Evolutionary conservation across 2,113 vertebrate species (phyloP).

Genomic region (Stegostoma tigrinum): DNA sequence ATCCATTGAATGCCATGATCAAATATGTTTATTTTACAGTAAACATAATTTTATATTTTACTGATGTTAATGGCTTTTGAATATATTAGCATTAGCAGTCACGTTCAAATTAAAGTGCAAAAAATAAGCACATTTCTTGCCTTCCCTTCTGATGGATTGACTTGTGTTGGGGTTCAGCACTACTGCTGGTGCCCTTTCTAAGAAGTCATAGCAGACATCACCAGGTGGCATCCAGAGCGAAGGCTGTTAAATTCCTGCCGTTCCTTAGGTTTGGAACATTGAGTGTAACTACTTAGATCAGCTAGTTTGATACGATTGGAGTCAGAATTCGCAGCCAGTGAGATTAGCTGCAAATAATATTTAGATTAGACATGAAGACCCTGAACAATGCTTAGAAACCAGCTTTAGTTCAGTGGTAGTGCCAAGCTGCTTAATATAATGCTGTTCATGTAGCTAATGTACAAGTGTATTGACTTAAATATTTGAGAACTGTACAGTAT

Average conservation of each 20-base stretch:
- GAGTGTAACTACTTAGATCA: not conserved
- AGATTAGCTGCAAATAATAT: not conserved
- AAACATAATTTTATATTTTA: not conserved
- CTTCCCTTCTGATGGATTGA: not conserved
- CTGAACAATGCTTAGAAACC: not conserved
- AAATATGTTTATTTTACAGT: not conserved
- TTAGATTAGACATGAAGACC: not conserved
- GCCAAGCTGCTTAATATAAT: not conserved
- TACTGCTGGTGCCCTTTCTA: too few relatives aligned
- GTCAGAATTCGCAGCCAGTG: not conserved
- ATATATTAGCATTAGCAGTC: not conserved
- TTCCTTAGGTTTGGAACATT: too few relatives aligned
- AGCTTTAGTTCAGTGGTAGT: not conserved
- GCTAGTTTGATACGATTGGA: not conserved
- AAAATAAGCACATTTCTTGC: not conserved
- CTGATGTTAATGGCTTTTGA: not conserved
- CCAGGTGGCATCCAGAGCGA: not conserved
- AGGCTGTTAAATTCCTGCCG: not conserved
- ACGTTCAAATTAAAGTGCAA: not conserved
- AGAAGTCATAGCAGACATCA: not conserved
- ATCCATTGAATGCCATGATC: not conserved
- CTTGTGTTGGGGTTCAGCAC: not conserved
- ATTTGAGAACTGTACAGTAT: not conserved
- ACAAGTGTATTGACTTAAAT: not conserved
- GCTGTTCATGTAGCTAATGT: not conserved